Evolutionary conservation across 2,797 vertebrate genomes (phyloP).

Genomic region (Discoglossus pictus): DNA sequence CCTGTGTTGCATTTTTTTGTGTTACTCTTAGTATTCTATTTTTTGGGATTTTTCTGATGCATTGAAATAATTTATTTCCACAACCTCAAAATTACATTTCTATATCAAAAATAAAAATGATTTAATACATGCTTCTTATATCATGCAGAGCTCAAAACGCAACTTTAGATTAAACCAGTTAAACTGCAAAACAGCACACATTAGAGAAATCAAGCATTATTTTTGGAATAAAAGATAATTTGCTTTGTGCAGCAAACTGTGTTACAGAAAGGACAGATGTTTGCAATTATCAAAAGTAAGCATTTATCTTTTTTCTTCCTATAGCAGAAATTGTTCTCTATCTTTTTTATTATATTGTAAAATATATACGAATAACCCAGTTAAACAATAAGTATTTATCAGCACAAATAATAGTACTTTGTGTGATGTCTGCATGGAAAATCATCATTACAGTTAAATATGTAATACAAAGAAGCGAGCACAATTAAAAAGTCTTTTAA

Average conservation of each 20-base stretch:
- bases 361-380: no score
- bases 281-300: background rate
- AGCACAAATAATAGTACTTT: no score
- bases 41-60: constrained; percentile 9
- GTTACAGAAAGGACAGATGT: background rate
- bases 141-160: background rate
- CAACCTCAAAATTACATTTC: constrained; percentile 20
- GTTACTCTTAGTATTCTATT: background rate
- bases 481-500: no score
- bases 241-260: no score
- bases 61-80: constrained; percentile 10
- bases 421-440: no score
- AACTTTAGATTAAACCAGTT: constrained; percentile 1
- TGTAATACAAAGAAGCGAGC: no score
- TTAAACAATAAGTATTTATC: no score
- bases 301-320: no score
- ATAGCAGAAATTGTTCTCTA: no score
- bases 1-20: constrained; percentile 4
- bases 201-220: background rate
- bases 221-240: no score
- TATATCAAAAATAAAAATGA: constrained; percentile 24
- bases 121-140: background rate
- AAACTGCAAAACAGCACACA: background rate
- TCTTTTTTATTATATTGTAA: no score
- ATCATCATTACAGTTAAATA: no score